A percentile compares a stretch with the other conserved stretches of the same genome.
These are phyloP conservation scores for Noctilio leporinus DNA, from an alignment of 2,113 vertebrate species.

Conservation along the genomic window DNA sequence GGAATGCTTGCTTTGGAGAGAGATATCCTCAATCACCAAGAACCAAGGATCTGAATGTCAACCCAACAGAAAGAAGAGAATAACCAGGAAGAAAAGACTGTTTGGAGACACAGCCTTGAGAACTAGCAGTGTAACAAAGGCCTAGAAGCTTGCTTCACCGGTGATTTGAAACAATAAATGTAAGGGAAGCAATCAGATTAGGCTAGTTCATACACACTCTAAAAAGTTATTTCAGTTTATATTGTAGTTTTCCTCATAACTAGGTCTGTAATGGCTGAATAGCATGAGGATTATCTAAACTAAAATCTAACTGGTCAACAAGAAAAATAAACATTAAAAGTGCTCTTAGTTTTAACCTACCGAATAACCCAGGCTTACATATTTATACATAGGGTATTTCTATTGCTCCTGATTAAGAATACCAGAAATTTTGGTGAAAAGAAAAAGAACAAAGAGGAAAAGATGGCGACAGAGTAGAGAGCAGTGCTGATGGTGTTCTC, in stretches of 20 bases:
- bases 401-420: neutral
- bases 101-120: neutral
- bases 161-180: neutral
- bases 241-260: neutral
- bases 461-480: too few relatives aligned
- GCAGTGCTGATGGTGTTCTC: too few relatives aligned
- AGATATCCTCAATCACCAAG: neutral
- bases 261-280: neutral
- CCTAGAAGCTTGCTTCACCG: neutral
- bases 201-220: neutral
- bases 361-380: neutral
- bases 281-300: conserved; percentile 6
- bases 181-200: neutral
- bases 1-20: neutral
- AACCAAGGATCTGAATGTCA: neutral
- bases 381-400: neutral
- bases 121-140: neutral
- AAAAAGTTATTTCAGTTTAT: neutral
- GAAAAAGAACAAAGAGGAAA: too few relatives aligned
- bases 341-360: neutral
- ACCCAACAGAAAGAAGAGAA: neutral
- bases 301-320: conserved; percentile 4
- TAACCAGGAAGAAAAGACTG: neutral
- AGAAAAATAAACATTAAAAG: conserved; percentile 22
- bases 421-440: neutral